Evolutionary conservation across 2,888 invertebrate species (phyloP).

Genomic region (Pelosia muscerda): DNA sequence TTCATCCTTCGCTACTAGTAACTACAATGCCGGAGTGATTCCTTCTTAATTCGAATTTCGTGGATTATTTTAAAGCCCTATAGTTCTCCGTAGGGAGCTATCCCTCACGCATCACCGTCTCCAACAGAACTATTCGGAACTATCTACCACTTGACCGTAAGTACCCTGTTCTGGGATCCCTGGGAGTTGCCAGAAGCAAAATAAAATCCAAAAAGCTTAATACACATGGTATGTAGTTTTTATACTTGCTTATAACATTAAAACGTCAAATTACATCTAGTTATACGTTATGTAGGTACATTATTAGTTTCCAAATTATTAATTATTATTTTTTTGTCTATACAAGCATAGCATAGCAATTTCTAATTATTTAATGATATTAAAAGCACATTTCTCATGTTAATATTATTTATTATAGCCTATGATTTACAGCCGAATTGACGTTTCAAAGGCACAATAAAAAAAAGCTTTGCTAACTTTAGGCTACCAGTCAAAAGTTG

Average conservation of each 20-base stretch:
- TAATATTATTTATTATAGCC: conserved; percentile 16
- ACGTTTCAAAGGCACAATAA: conserved; percentile 58
- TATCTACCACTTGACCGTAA: not conserved
- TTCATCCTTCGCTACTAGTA: no score
- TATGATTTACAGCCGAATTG: conserved; percentile 55
- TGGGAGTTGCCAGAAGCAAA: not conserved
- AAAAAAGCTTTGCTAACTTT: conserved; percentile 44
- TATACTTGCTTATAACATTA: not conserved
- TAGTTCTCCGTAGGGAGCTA: no score
- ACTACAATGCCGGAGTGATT: no score
- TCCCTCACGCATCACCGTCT: no score
- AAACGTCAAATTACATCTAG: no score
- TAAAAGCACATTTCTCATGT: not conserved
- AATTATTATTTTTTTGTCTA: no score
- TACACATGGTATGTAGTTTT: not conserved
- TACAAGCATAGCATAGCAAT: not conserved
- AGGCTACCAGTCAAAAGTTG: conserved; percentile 15
- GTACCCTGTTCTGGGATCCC: not conserved
- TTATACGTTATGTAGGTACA: not conserved
- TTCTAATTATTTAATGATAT: not conserved
- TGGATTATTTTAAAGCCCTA: no score
- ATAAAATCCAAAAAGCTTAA: not conserved
- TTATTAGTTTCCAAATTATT: not conserved
- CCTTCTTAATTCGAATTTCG: no score
- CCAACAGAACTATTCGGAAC: not conserved